Conservation (phyloP, 2,113 vertebrate genomes). For the Hippocampus mohnikei region DNA sequence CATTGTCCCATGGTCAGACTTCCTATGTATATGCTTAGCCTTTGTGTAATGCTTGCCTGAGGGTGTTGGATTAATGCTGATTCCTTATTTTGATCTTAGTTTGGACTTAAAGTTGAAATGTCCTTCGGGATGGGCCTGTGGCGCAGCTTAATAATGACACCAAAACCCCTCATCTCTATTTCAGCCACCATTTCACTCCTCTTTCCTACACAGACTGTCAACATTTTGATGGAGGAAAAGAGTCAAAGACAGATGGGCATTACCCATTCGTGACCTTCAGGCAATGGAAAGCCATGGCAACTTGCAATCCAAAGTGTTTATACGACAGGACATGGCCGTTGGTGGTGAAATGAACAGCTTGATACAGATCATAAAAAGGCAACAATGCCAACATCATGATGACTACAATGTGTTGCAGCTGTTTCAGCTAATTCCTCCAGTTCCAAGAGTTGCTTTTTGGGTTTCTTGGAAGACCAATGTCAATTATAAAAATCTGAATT, state of each 20-base stretch:
- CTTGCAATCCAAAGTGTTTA: slow-evolving; percentile 37
- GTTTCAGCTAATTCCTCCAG: slow-evolving; percentile 68
- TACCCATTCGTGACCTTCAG: slow-evolving; percentile 57
- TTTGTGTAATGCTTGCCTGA: slow-evolving; percentile 71
- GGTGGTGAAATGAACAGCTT: slow-evolving; percentile 31
- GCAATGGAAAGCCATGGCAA: slow-evolving; percentile 42
- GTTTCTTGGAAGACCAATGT: slow-evolving; percentile 48
- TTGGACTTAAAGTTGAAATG: slow-evolving; percentile 61
- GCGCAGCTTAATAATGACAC: slow-evolving; percentile 59
- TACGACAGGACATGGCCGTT: slow-evolving; percentile 21
- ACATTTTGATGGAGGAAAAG: slow-evolving; percentile 46
- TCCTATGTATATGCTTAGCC: slow-evolving; percentile 75
- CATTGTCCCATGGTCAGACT: slow-evolving; percentile 64
- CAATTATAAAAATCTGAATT: slow-evolving; percentile 46
- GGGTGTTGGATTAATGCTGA: slow-evolving; percentile 70
- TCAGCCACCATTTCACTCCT: slow-evolving; percentile 41
- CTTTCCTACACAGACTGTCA: slow-evolving; percentile 46
- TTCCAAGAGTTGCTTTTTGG: slow-evolving; percentile 71
- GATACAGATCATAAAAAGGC: slow-evolving; percentile 49
- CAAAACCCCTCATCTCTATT: slow-evolving; percentile 41
- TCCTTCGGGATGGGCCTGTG: slow-evolving; percentile 66
- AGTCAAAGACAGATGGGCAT: slow-evolving; percentile 64
- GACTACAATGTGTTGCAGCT: slow-evolving; percentile 69
- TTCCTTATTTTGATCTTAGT: slow-evolving; percentile 47
- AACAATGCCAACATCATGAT: slow-evolving; percentile 60